phyloP scores from a whole-genome alignment of 2,113 vertebrate species.

The Caretta caretta region DNA sequence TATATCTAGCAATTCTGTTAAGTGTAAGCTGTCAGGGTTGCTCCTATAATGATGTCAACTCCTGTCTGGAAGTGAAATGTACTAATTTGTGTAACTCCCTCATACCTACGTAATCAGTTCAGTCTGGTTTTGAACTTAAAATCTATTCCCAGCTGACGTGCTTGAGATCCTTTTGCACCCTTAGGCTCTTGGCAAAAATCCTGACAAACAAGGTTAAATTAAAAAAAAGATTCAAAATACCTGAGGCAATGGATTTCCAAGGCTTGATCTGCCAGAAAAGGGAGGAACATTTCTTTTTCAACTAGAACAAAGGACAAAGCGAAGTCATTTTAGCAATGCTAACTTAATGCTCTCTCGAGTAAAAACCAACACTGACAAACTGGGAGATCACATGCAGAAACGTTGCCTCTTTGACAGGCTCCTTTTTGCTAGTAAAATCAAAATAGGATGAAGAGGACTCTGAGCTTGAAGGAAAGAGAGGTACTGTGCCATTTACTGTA shows the following conservation, averaged over 20 bases:
- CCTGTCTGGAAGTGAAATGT: neutral
- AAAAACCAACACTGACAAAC: neutral
- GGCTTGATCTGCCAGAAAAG: conserved; percentile 3
- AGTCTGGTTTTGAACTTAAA: neutral
- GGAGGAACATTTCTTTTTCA: neutral
- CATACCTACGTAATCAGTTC: neutral
- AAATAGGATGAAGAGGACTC: neutral
- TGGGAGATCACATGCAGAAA: conserved; percentile 23
- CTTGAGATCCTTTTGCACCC: conserved; percentile 27
- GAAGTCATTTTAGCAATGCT: conserved; percentile 12
- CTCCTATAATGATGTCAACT: neutral
- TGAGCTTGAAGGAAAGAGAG: neutral
- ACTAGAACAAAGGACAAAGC: neutral
- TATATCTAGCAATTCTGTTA: neutral
- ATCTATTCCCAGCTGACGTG: conserved; percentile 9
- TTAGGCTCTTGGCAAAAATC: conserved; percentile 13
- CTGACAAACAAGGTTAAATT: conserved; percentile 34
- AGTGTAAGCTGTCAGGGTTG: neutral
- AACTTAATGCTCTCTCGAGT: neutral
- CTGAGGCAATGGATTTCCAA: conserved; percentile 1
- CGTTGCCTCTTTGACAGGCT: neutral
- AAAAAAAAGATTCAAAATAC: conserved; percentile 26
- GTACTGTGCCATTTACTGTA: neutral
- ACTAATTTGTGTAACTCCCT: neutral
- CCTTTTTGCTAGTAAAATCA: neutral